Percentiles rank a stretch among this genome's conserved stretches.
Conservation (phyloP, 2,888 invertebrate species). For the Smittia aterrima region DNA sequence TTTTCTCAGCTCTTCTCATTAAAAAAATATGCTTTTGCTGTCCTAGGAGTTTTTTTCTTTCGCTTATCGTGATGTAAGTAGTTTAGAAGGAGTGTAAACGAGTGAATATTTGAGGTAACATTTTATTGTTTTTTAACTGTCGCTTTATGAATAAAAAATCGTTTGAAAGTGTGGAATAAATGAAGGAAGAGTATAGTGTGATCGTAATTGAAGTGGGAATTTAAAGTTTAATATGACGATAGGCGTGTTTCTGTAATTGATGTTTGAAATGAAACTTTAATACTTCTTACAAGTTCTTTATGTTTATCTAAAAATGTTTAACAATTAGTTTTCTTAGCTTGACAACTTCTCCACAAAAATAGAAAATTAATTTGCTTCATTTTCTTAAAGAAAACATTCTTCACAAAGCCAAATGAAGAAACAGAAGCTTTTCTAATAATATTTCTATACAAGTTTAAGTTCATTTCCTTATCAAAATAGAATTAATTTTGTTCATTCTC, state of each 20-base stretch:
- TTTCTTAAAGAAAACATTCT: neutral
- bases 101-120: conserved; percentile 30
- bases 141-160: neutral
- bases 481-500: no score
- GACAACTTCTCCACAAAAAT: neutral
- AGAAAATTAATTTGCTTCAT: neutral
- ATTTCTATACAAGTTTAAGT: no score
- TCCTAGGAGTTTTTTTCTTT: neutral
- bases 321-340: neutral
- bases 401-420: neutral
- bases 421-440: no score
- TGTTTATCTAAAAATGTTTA: conserved; percentile 13
- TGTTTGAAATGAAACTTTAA: no score
- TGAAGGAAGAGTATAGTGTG: neutral
- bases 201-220: neutral
- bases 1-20: conserved; percentile 19
- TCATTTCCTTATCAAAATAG: no score
- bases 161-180: neutral
- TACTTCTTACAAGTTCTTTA: neutral
- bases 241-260: no score
- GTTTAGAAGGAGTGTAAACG: neutral
- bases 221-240: no score
- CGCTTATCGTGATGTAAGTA: conserved; percentile 13
- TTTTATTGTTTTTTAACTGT: conserved; percentile 31
- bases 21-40: conserved; percentile 27